Base-by-base conservation (phyloP, 2,888 invertebrate genomes). In the Hypomecis punctinalis region DNA sequence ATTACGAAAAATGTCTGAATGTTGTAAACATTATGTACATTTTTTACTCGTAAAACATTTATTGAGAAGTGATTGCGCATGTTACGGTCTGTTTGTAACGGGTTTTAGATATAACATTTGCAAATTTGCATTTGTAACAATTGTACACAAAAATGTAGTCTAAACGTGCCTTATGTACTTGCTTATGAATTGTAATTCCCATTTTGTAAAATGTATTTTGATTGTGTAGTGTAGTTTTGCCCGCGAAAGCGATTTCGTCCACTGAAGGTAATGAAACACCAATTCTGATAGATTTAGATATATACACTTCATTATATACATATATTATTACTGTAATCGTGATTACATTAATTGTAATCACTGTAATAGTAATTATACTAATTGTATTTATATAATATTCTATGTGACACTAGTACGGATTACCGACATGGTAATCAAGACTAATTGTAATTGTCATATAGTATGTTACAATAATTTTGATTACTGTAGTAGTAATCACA, bases 201-300 rank as follows among this genome's bases (percentile, higher is more conserved):
- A 43, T 61, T 64, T 59, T 53, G 54, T 61, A 56, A 1, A 60
- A 54, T 59, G 46, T 61, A 63, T 61, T 56, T 49, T 66, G 61
- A 63, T 56, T 59, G 13, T 55, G 42, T 66, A 74, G 71, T 52
- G 36, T 65, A 62, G 53, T 57, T 72, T 80, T 81, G 90, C 89
- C 89, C 91, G 84, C 86, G 88, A 61, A 81, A 83, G 86, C 85
- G 83, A 72, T 83, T 81, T 84, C 91, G 92, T 92, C 92, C 91
- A 91, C 91, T 92, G 91, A 84, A 91, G 91, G 92, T 92, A 89
- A 79, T 72, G 73, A 71, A 87, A 93, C 92, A 93, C 92, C 92
- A 93, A 92, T 86, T 83, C 77, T 79, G 66, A 78, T 88, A 88
- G 86, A 76, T 74, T 76, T 75, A 76, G 68, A 67, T 40, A 56